Evolutionary conservation across 2,888 invertebrate species (phyloP).

Genomic region (Melanostoma scalare): DNA sequence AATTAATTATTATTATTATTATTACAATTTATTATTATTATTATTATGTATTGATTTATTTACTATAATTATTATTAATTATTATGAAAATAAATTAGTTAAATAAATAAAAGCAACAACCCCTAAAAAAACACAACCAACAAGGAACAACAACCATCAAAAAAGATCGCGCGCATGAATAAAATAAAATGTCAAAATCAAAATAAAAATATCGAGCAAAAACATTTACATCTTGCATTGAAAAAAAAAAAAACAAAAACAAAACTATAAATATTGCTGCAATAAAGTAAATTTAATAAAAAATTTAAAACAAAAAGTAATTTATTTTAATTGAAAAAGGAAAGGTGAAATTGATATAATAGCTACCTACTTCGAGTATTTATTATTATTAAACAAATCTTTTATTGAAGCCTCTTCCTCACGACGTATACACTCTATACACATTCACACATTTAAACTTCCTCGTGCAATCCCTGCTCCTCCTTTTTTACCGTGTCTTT

Average conservation of each 20-base stretch:
- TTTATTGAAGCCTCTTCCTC: slow-evolving; percentile 48
- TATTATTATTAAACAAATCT: slow-evolving; percentile 62
- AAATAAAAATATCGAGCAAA: slow-evolving; percentile 36
- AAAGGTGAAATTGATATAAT: slow-evolving; percentile 46
- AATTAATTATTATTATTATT: slow-evolving; percentile 74
- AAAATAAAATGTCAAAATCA: slow-evolving; percentile 31
- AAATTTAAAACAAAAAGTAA: slow-evolving; percentile 46
- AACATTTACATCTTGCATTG: neutral
- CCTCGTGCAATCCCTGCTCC: slow-evolving; percentile 7
- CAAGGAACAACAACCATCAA: slow-evolving; percentile 21
- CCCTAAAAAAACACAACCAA: slow-evolving; percentile 15
- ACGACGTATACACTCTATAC: neutral
- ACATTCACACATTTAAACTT: neutral
- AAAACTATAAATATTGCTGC: slow-evolving; percentile 51
- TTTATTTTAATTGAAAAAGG: slow-evolving; percentile 58
- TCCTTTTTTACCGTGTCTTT: slow-evolving; percentile 22
- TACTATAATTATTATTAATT: slow-evolving; percentile 80
- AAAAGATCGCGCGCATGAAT: slow-evolving; percentile 45
- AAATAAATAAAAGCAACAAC: slow-evolving; percentile 57
- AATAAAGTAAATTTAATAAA: slow-evolving; percentile 47
- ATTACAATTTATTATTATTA: slow-evolving; percentile 43
- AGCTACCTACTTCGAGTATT: slow-evolving; percentile 67
- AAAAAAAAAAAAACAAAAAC: slow-evolving; percentile 17
- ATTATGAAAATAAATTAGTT: slow-evolving; percentile 72
- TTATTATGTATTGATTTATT: slow-evolving; percentile 77